A percentile compares a stretch with the other conserved stretches of the same genome.
These are phyloP conservation scores for Nipponia nippon DNA, from an alignment of 2,113 vertebrate species.

Conservation along the genomic window DNA sequence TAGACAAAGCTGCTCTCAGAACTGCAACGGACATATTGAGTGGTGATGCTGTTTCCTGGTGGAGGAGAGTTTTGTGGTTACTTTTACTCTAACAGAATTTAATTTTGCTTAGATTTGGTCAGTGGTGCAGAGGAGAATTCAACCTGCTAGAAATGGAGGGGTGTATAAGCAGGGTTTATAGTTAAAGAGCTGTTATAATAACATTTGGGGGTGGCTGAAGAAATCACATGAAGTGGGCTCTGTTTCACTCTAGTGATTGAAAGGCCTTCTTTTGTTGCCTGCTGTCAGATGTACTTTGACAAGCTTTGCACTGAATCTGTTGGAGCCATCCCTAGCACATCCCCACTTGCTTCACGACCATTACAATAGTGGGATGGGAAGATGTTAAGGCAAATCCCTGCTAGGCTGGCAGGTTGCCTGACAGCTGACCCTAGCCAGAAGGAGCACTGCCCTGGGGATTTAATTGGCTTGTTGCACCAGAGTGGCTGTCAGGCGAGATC, in stretches of 20 bases:
- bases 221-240: not conserved
- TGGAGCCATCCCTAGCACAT: not conserved
- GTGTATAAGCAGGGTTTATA: not conserved
- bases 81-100: not conserved
- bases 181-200: not conserved
- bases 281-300: not conserved
- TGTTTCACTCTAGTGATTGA: not conserved
- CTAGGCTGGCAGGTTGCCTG: not conserved
- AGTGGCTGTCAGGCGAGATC: not conserved
- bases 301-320: not conserved
- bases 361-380: not conserved
- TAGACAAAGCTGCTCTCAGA: not conserved
- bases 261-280: not conserved
- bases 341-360: not conserved
- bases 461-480: not conserved
- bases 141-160: not conserved
- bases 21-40: accelerated
- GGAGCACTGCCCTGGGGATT: not conserved
- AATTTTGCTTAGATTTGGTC: not conserved
- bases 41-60: not conserved
- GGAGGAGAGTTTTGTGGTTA: not conserved
- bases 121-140: not conserved
- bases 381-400: not conserved
- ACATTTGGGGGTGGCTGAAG: not conserved
- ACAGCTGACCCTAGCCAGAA: not conserved